Conservation (phyloP, 2,888 invertebrate genomes). For the Ischnus inquisitorius region DNA sequence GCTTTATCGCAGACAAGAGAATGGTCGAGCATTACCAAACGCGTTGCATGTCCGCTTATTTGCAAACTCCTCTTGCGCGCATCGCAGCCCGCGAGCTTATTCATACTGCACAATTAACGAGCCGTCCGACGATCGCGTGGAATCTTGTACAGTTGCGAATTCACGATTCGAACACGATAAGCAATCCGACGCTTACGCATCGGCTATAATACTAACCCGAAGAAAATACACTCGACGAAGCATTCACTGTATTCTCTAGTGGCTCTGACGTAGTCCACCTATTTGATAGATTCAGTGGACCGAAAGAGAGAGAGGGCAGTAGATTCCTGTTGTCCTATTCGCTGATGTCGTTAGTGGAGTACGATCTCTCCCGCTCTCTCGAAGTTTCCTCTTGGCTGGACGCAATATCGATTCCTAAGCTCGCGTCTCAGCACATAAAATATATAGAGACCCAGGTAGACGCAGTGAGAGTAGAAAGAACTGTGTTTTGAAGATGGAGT, state of each 20-base stretch:
- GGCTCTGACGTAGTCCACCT: conserved; percentile 1
- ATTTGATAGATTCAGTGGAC: conserved; percentile 12
- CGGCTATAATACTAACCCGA: conserved; percentile 34
- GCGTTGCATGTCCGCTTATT: conserved; percentile 29
- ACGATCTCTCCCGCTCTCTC: neutral
- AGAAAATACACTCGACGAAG: conserved; percentile 6
- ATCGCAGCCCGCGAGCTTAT: neutral
- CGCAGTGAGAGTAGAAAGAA: neutral
- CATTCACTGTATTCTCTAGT: conserved; percentile 19
- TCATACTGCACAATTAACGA: conserved; percentile 10
- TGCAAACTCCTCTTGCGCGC: conserved; percentile 44
- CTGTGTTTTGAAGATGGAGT: neutral
- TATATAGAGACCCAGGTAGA: neutral
- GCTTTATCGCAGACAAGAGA: conserved; percentile 27
- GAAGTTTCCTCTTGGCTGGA: conserved; percentile 34
- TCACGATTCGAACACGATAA: conserved; percentile 61
- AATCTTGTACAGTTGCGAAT: conserved; percentile 23
- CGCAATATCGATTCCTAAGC: conserved; percentile 49
- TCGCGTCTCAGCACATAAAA: conserved; percentile 21
- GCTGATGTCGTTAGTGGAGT: neutral
- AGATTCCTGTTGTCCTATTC: neutral
- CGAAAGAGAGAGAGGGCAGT: conserved; percentile 7
- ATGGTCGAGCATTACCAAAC: conserved; percentile 27
- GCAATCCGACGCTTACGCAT: conserved; percentile 68
- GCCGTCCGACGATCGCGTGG: conserved; percentile 8